Conservation (phyloP, 2,888 invertebrate genomes). For the Hylaea fasciaria region DNA sequence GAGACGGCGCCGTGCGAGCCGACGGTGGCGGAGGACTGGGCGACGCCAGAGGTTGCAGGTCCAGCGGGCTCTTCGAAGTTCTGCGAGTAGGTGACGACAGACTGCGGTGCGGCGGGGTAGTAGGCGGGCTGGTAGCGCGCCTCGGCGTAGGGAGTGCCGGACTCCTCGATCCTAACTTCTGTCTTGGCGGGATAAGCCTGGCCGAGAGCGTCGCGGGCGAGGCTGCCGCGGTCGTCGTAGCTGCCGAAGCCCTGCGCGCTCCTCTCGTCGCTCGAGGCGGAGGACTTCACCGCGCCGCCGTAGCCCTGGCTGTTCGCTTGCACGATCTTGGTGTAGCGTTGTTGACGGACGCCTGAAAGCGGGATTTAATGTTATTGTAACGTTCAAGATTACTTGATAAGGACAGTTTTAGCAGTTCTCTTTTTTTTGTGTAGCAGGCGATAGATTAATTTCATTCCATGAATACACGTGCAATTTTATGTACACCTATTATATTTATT, state of each 20-base stretch:
- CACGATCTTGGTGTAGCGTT: constrained; percentile 66
- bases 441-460: too few species aligned
- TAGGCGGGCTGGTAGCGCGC: constrained; percentile 51
- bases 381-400: background rate
- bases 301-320: constrained; percentile 62
- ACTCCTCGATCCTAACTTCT: constrained; percentile 49
- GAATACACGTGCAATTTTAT: too few species aligned
- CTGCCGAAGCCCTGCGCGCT: constrained; percentile 59
- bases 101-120: constrained; percentile 65
- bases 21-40: constrained; percentile 62
- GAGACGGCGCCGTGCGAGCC: constrained; percentile 56
- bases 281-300: constrained; percentile 55
- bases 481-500: too few species aligned
- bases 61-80: constrained; percentile 55
- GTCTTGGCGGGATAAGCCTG: constrained; percentile 60
- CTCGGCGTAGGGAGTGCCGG: constrained; percentile 37
- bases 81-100: constrained; percentile 70
- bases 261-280: constrained; percentile 58
- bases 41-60: constrained; percentile 45
- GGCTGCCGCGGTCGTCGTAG: constrained; percentile 48
- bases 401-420: too few species aligned
- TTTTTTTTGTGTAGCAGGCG: too few species aligned
- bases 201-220: constrained; percentile 52
- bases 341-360: constrained; percentile 67
- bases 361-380: constrained; percentile 12